Evolutionary conservation across 1,140 invertebrate genomes (phyloP).

Genomic region (Adoxophyes honmai): DNA sequence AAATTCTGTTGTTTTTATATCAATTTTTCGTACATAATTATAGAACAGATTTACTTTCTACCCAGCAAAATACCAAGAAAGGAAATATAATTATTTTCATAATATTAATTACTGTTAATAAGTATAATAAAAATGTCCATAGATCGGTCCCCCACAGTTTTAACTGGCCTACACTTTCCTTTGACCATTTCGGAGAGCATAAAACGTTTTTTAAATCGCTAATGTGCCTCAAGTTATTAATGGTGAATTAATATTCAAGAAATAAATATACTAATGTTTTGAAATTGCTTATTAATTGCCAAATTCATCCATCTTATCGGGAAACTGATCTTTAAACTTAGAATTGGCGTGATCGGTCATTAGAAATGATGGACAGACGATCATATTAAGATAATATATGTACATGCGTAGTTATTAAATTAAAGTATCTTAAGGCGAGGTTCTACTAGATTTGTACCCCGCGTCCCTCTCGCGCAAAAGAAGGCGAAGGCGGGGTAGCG

Average conservation of each 20-base stretch:
- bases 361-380: neutral
- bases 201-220: neutral
- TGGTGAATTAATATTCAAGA: neutral
- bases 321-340: neutral
- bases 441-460: no score
- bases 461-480: no score
- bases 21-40: no score
- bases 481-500: no score
- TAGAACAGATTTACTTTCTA: no score
- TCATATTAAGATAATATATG: no score
- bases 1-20: no score
- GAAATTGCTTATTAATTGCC: slow-evolving; percentile 2
- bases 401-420: no score
- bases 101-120: neutral
- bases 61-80: no score
- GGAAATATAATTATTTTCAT: neutral
- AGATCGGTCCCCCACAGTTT: neutral
- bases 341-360: neutral
- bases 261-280: neutral
- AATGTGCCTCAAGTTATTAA: neutral
- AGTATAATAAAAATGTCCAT: neutral
- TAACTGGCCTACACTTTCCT: neutral
- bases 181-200: neutral
- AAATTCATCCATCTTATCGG: neutral
- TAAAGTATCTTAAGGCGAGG: no score